Conservation (phyloP, 2,888 invertebrate species). For the Acronicta alni region DNA sequence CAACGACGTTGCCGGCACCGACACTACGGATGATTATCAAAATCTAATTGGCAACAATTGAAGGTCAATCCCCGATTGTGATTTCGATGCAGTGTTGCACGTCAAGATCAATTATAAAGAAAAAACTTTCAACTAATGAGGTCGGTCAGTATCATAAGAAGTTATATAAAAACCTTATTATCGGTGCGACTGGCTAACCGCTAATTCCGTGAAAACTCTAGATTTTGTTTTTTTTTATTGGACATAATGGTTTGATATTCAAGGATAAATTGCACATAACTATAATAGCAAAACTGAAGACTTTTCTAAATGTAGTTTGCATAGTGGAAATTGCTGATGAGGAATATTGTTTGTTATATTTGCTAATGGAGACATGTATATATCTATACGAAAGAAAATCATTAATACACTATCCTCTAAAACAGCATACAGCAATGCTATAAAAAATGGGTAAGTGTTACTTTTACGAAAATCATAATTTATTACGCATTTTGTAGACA, state of each 20-base stretch:
- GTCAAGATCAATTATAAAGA: constrained; percentile 66
- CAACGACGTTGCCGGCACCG: constrained; percentile 40
- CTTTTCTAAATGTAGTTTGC: background rate
- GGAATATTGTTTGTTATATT: background rate
- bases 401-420: too few species aligned
- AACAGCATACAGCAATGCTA: too few species aligned
- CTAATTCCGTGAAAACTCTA: constrained; percentile 74
- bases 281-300: background rate
- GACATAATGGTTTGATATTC: constrained; percentile 50
- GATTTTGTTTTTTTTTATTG: constrained; percentile 65
- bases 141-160: constrained; percentile 77
- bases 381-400: too few species aligned
- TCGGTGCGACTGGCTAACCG: constrained; percentile 71
- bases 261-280: constrained; percentile 48
- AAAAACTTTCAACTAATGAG: constrained; percentile 76
- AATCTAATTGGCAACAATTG: constrained; percentile 70
- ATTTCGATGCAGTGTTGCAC: constrained; percentile 72
- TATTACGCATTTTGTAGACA: too few species aligned
- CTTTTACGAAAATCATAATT: too few species aligned
- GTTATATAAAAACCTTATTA: constrained; percentile 74
- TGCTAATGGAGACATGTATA: too few species aligned
- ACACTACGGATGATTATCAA: constrained; percentile 55
- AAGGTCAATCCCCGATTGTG: constrained; percentile 75
- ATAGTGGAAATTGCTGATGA: background rate
- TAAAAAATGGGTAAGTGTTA: too few species aligned